Base-by-base conservation (phyloP, 2,888 invertebrate species). In the Lissocephala sabroskyi region DNA sequence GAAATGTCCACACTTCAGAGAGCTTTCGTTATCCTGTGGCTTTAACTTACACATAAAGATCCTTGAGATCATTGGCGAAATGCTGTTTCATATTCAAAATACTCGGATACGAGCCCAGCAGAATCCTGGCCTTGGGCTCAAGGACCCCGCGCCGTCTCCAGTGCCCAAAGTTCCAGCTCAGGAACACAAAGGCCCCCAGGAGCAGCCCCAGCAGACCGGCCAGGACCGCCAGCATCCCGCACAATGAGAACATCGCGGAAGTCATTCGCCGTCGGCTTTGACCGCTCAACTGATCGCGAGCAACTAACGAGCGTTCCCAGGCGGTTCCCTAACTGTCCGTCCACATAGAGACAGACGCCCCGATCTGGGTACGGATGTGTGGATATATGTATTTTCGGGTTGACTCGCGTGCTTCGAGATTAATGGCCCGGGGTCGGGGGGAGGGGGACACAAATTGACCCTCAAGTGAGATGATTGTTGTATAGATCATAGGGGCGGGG, bases 71-170 rank as follows among this genome's bases (percentile, higher is more conserved):
- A 49, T 84, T 78, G 2, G 74, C 78, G 17, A 84, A 74, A 52
- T 82, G 82, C 48, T 76, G 68, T n/a, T 65, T 67, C 1, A 78
- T 67, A 29, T 71, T 65, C 1, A 85, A 33, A 11, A 79, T 58
- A 19, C 63, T 78, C 3, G 81, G 81, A 30, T 84, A 65, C 42
- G 81, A 85, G 1, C 87, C 86, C 23, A 85, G 65, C 0, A 84
- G 51, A 0, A 81, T 65, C 9, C 51, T 47, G 0, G 85, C 84
- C 16, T 62, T 64, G 0, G 85, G 85, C 13, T 82, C 83, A 1
- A 59, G 60, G 0, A 86, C 78, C 2, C 80, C 81, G 2, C 79
- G 79, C 16, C 65, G 77, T 2, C 79, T 78, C 86, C 86, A 87
- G 48, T 82, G 83, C 3, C 80, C 65, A 32, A 80, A 84, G 35